A percentile compares a stretch with the other conserved stretches of the same genome.
Evolutionary conservation across 1,140 invertebrate species (phyloP).

Genomic region (Micrasema minimum): DNA sequence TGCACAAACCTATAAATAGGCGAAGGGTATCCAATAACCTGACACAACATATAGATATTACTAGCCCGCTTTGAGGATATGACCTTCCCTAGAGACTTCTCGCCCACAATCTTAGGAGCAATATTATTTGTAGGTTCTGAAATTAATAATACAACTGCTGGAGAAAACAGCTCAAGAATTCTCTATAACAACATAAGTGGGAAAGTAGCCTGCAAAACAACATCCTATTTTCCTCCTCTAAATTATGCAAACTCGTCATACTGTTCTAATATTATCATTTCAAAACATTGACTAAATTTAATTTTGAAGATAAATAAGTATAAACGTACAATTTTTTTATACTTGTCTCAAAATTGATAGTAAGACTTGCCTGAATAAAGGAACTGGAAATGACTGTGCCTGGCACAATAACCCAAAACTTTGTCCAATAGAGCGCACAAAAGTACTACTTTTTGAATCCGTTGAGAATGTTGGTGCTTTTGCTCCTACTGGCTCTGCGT

Average conservation of each 20-base stretch:
- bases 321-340: too few relatives aligned
- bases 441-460: slow-evolving; percentile 73
- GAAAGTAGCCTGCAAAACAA: too few relatives aligned
- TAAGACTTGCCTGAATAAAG: slow-evolving; percentile 73
- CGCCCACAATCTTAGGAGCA: slow-evolving; percentile 65
- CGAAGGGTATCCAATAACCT: slow-evolving; percentile 69
- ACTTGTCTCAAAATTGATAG: too few relatives aligned
- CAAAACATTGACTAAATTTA: too few relatives aligned
- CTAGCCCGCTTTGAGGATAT: slow-evolving; percentile 26
- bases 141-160: slow-evolving; percentile 48
- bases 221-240: too few relatives aligned
- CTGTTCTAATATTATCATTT: too few relatives aligned
- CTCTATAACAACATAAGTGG: too few relatives aligned
- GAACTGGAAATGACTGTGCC: slow-evolving; percentile 76
- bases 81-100: slow-evolving; percentile 60
- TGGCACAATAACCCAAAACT: slow-evolving; percentile 72
- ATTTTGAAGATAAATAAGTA: too few relatives aligned
- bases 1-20: slow-evolving; percentile 68
- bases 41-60: slow-evolving; percentile 66
- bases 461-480: slow-evolving; percentile 76
- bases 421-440: slow-evolving; percentile 63
- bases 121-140: slow-evolving; percentile 69
- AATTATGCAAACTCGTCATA: too few relatives aligned
- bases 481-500: slow-evolving; percentile 76
- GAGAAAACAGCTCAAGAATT: too few relatives aligned